Evolutionary conservation across 2,888 invertebrate species (phyloP), one percentile per base, ranked within the genome.

Genomic region (Busseola fusca): DNA sequence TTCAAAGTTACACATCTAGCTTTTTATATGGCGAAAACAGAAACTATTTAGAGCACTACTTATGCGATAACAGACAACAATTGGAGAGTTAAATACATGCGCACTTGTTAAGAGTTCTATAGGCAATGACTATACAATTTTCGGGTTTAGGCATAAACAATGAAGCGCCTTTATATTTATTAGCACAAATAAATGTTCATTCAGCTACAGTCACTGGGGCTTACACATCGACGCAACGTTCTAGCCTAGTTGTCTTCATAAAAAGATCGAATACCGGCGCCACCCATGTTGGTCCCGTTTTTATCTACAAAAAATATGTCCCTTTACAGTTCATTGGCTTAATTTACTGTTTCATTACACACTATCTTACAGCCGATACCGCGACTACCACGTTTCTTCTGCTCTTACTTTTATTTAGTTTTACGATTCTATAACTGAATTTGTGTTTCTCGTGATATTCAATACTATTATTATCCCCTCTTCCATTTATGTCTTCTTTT

Each of bases 351-450:
- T 69, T 72, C 40, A 69, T 76, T 63, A 69, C 83, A 73, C 78
- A 84, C 91, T 95, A 95, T 94, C 95, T 95, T 37, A 95, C 93
- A 64, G 95, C 95, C 45, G 95, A 93, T 16, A 95, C 95, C 3
- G 95, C 95, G 14, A 95, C 93, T 50, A 95, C 94, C 57, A 95
- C 87, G 64, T 94, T 95, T 84, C 93, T 90, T 90, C 93, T 94
- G 77, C 90, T 93, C 82, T 95, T 95, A 82, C 91, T 91, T 84
- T 90, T 93, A 87, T 91, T 94, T 72, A 95, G 88, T 86, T 93
- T 95, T 18, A 95, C 92, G 83, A 92, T 92, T 87, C 89, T 94
- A 87, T 95, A 95, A 78, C 87, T 93, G 88, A 95, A 95, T 80
- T 92, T 93, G 80, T 95, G 95, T 86, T 92, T 94, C 65, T 92